phyloP scores from a whole-genome alignment of 2,888 invertebrate species.

The Nematopogon swammerdamellus region DNA sequence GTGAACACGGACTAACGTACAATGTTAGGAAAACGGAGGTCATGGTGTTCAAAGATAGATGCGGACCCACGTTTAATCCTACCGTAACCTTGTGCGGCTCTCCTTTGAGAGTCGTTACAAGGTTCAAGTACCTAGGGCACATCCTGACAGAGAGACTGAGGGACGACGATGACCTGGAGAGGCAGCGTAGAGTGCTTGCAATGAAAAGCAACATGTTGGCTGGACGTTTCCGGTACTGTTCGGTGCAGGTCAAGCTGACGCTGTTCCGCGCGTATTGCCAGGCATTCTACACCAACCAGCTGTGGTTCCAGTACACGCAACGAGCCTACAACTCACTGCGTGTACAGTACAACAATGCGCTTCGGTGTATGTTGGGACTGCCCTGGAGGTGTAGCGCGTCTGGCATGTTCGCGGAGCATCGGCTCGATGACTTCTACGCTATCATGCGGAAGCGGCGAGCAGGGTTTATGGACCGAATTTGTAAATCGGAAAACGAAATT shows the following conservation, averaged over 20 bases:
- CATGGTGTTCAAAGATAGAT: not conserved
- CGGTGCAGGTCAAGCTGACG: not conserved
- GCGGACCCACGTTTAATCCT: not conserved
- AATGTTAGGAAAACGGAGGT: not conserved
- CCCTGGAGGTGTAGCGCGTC: constrained; percentile 3
- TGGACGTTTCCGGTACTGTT: constrained; percentile 3
- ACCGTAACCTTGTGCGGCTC: not conserved
- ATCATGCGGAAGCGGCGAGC: constrained; percentile 3
- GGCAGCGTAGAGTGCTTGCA: constrained; percentile 4
- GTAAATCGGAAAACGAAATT: no score
- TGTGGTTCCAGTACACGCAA: constrained; percentile 5
- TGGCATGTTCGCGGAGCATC: constrained; percentile 3
- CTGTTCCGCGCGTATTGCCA: constrained; percentile 4
- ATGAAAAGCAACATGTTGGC: constrained; percentile 5
- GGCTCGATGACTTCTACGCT: constrained; percentile 3
- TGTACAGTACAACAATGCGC: constrained; percentile 4
- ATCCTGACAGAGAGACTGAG: constrained; percentile 1
- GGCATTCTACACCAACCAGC: constrained; percentile 2
- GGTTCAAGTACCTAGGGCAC: constrained; percentile 4
- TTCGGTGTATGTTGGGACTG: constrained; percentile 2
- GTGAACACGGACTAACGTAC: not conserved
- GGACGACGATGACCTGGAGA: constrained; percentile 3
- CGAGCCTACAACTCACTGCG: constrained; percentile 3
- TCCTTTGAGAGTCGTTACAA: not conserved
- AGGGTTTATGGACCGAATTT: not conserved